Evolutionary conservation across 2,113 vertebrate species (phyloP), one percentile per base, ranked within the genome.

Genomic region (Spea multiplicata): DNA sequence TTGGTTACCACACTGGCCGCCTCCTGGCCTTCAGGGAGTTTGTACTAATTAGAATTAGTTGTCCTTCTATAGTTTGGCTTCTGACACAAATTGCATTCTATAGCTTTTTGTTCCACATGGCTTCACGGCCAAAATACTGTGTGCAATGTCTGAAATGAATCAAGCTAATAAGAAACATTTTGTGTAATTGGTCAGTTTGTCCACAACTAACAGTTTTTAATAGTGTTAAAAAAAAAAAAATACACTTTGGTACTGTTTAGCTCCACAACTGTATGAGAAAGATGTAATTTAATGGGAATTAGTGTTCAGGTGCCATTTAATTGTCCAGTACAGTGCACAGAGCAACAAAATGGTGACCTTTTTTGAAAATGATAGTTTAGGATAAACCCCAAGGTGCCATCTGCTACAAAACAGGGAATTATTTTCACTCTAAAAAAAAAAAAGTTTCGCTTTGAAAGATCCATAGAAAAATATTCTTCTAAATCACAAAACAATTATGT

Each of bases 81-180:
- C 90, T 92, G 92, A 92, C 90, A 94, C 91, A 93, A 94, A 93
- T 93, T 92, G 90, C 91, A 91, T 93, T 93, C 92, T 93, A 90
- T 88, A 93, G 91, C 88, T 92, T 90, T 92, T 90, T 91, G 92
- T 94, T 94, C 92, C 93, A 90, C 92, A 93, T 87, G 89, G 92
- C 86, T 93, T 94, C 92, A 92, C 93, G 90, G 88, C 91, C 91
- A 93, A 93, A 94, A 93, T 92, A 93, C 90, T 89, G 91, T 64
- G 45, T 89, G 88, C 91, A 84, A 77, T 86, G 90, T 91, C 90
- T 92, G 92, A 93, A 93, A 93, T 88, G 88, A 93, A 93, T 91
- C 88, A 92, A 92, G 91, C 91, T 89, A 91, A 93, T 93, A 92
- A 89, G 91, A 93, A 93, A 92, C 86, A 83, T 73, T 92, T 90